phyloP scores from a whole-genome alignment of 2,113 vertebrate species.

The Bos taurus region DNA sequence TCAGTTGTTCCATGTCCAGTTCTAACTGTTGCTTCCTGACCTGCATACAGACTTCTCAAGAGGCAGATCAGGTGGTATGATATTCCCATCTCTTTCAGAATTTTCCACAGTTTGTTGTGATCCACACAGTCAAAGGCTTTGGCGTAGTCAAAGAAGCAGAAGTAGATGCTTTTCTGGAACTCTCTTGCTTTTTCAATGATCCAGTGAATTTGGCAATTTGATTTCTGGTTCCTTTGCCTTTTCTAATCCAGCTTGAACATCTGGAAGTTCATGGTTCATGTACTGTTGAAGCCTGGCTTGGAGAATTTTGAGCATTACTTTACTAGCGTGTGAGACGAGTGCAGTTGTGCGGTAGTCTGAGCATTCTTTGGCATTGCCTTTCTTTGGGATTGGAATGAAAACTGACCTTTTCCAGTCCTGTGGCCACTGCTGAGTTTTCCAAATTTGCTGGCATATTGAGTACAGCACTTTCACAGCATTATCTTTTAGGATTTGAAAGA shows the following conservation, averaged over 20 bases:
- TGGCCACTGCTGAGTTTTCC: neutral
- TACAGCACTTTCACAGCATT: neutral
- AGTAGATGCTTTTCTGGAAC: neutral
- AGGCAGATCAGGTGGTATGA: neutral
- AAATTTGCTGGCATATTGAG: neutral
- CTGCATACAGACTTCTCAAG: neutral
- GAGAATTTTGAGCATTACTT: neutral
- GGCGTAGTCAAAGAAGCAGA: neutral
- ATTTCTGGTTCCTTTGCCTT: neutral
- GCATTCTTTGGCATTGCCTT: neutral
- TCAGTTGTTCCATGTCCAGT: neutral
- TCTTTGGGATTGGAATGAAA: neutral
- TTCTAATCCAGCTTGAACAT: neutral
- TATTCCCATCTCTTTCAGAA: neutral
- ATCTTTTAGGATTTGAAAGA: neutral
- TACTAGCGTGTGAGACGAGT: neutral
- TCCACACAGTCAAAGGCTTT: neutral
- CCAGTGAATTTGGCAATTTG: neutral
- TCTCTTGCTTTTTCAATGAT: neutral
- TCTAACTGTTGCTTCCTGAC: neutral
- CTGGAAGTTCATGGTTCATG: neutral
- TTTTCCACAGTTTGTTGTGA: neutral
- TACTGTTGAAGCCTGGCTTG: neutral
- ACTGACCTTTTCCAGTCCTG: neutral
- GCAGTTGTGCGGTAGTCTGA: neutral